phyloP scores from a whole-genome alignment of 2,888 invertebrate genomes.

The Oscheius onirici region DNA sequence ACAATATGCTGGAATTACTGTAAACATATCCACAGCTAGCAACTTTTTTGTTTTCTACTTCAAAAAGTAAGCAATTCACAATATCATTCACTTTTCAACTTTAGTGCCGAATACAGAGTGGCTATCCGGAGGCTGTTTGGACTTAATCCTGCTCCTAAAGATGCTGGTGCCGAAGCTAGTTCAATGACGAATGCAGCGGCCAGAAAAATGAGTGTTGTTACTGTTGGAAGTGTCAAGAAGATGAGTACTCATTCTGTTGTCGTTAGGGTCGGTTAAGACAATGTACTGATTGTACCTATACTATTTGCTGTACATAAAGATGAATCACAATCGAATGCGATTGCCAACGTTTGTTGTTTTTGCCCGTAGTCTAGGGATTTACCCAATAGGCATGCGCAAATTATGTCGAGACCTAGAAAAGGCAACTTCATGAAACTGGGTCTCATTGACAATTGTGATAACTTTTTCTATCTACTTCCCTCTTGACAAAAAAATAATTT shows the following conservation, averaged over 20 bases:
- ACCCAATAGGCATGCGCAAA: too few relatives aligned
- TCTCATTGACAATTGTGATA: too few relatives aligned
- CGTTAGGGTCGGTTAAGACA: slow-evolving; percentile 3
- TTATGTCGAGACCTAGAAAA: too few relatives aligned
- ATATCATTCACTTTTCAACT: not conserved
- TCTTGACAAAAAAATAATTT: too few relatives aligned
- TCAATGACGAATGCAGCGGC: slow-evolving; percentile 1
- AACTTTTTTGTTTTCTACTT: slow-evolving; percentile 48
- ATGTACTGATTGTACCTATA: not conserved
- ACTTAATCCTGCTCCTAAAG: not conserved
- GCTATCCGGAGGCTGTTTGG: slow-evolving; percentile 11
- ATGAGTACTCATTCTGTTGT: slow-evolving; percentile 5
- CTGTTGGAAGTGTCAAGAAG: not conserved
- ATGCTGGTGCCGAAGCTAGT: slow-evolving; percentile 1
- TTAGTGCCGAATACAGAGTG: slow-evolving; percentile 13
- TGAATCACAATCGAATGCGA: too few relatives aligned
- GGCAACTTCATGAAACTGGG: too few relatives aligned
- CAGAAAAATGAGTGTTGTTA: not conserved
- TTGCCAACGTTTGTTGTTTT: too few relatives aligned
- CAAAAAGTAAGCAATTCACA: slow-evolving; percentile 36
- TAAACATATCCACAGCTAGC: slow-evolving; percentile 42
- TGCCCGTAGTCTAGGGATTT: too few relatives aligned
- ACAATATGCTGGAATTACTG: slow-evolving; percentile 50
- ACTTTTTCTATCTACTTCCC: too few relatives aligned
- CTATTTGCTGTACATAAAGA: too few relatives aligned